phyloP scores from a whole-genome alignment of 2,113 vertebrate genomes.

The Ictalurus furcatus region DNA sequence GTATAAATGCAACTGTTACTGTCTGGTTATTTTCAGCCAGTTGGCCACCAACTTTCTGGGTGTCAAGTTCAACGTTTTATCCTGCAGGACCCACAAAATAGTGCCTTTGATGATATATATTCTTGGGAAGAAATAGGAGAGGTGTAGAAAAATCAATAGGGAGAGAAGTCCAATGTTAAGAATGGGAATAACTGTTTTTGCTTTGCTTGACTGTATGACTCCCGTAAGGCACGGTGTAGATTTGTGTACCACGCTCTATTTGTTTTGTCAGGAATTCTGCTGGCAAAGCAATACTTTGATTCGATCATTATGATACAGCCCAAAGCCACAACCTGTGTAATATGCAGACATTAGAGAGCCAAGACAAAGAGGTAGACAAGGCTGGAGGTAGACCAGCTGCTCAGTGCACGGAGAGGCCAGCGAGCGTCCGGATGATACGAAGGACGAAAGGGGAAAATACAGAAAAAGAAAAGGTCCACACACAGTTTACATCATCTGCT shows the following conservation, averaged over 20 bases:
- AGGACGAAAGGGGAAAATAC: neutral
- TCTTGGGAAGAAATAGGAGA: conserved; percentile 14
- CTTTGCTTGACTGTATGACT: conserved; percentile 50
- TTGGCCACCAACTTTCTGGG: neutral
- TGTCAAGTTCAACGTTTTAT: conserved; percentile 18
- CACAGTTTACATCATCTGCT: conserved; percentile 32
- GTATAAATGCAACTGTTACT: no score
- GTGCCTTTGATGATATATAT: conserved; percentile 22
- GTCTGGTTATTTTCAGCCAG: conserved; percentile 7
- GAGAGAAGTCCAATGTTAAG: conserved; percentile 15
- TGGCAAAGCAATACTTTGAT: conserved; percentile 61
- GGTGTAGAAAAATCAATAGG: conserved; percentile 35
- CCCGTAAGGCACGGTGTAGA: conserved; percentile 48
- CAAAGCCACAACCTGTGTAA: conserved; percentile 41
- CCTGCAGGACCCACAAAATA: neutral
- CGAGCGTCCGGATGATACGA: conserved; percentile 9
- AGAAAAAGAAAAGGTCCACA: conserved; percentile 10
- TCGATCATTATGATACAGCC: conserved; percentile 52
- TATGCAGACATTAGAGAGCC: conserved; percentile 30
- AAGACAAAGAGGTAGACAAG: conserved; percentile 19
- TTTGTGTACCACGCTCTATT: conserved; percentile 60
- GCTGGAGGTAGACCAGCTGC: neutral
- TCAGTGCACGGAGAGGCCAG: conserved; percentile 22
- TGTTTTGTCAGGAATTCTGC: conserved; percentile 36
- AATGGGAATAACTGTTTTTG: conserved; percentile 59